Percentiles rank a stretch among this genome's conserved stretches.
These are phyloP conservation scores for Henricia sp. DNA, from an alignment of 53 echinoderm and acorn worm species.

Conservation along the genomic window DNA sequence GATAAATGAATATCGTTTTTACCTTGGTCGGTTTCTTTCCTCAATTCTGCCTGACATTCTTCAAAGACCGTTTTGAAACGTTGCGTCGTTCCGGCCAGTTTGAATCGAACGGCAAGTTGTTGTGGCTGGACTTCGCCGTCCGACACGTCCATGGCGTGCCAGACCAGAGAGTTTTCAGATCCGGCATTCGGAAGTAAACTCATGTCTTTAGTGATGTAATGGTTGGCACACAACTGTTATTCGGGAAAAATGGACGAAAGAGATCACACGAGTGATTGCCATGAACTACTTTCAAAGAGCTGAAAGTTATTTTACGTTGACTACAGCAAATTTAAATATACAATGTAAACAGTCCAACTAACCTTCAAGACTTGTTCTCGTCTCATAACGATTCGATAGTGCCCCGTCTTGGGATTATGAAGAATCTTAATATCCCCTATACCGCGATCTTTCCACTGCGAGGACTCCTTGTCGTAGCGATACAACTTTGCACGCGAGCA, in stretches of 20 bases:
- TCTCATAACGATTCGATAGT: constrained; percentile 78
- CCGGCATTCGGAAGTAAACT: constrained; percentile 58
- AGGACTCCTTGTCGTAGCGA: constrained; percentile 60
- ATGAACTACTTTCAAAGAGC: too few species aligned
- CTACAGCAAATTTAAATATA: too few species aligned
- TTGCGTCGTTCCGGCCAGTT: constrained; percentile 73
- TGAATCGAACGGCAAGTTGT: constrained; percentile 88
- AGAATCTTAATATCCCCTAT: constrained; percentile 85
- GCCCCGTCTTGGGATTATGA: constrained; percentile 26
- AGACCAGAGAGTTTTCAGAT: constrained; percentile 68
- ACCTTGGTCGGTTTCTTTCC: constrained; percentile 37
- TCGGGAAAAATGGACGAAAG: background rate
- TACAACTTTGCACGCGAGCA: constrained; percentile 78
- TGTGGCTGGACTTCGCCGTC: constrained; percentile 76
- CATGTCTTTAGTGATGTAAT: constrained; percentile 63
- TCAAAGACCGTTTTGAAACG: constrained; percentile 80
- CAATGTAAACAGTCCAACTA: too few species aligned
- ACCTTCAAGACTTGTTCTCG: constrained; percentile 81
- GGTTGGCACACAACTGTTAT: constrained; percentile 69
- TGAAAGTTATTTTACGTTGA: too few species aligned
- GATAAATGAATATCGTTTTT: constrained; percentile 34
- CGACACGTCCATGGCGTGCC: constrained; percentile 81
- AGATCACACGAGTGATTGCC: background rate
- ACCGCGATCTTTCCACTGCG: constrained; percentile 87
- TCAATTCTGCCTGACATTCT: constrained; percentile 62